Conservation (phyloP, 35 echinoderm and acorn worm species). For the Acanthaster planci region DNA sequence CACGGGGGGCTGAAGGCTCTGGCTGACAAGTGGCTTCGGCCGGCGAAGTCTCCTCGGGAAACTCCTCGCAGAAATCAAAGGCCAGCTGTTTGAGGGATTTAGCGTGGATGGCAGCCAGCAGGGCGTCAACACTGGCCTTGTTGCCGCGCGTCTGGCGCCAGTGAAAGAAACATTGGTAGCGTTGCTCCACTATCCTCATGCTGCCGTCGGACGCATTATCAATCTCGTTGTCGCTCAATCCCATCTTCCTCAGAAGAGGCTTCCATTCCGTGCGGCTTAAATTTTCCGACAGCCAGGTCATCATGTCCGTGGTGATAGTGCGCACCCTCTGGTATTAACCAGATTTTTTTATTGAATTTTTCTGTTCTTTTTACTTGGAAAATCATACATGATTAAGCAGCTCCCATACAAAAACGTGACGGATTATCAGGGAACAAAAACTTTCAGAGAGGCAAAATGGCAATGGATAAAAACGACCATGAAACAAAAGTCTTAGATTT, state of each 20-base stretch:
- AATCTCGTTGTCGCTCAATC: neutral
- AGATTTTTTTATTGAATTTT: too few species aligned
- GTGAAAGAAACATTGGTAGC: neutral
- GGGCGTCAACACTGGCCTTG: neutral
- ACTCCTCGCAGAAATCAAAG: neutral
- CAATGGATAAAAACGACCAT: too few species aligned
- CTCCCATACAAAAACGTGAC: too few species aligned
- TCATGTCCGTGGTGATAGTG: neutral
- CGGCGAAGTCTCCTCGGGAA: neutral
- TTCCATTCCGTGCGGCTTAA: neutral
- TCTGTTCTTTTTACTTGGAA: too few species aligned
- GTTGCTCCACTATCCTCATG: neutral
- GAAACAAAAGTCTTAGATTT: too few species aligned
- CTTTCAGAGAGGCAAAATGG: too few species aligned
- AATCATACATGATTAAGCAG: too few species aligned
- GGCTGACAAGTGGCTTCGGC: neutral
- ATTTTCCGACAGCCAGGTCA: neutral
- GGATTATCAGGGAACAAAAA: too few species aligned
- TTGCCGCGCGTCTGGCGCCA: neutral
- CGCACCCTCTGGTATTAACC: too few species aligned
- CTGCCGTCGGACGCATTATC: neutral
- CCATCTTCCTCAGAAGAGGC: neutral
- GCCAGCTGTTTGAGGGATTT: neutral
- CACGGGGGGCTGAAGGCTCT: too few species aligned
- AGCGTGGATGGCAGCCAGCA: neutral